phyloP scores from a whole-genome alignment of 2,888 invertebrate genomes.

The Zygogramma bicolorata region DNA sequence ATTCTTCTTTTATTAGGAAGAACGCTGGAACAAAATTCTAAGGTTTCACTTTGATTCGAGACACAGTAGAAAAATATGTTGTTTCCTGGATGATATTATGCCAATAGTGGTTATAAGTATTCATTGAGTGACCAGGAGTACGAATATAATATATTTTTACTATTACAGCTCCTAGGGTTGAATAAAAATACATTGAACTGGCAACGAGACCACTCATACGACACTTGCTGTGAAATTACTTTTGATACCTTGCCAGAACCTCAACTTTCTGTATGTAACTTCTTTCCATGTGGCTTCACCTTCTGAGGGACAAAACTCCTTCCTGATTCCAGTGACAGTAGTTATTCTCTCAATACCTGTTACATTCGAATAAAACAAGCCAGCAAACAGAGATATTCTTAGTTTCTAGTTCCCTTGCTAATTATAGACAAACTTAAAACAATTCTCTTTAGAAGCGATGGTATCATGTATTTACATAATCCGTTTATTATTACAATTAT shows the following conservation, averaged over 20 bases:
- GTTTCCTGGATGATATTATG: background rate
- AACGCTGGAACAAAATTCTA: background rate
- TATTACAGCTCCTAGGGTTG: too few relatives aligned
- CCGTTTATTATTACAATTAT: conserved; percentile 12
- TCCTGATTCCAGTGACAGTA: too few relatives aligned
- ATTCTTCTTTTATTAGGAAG: background rate
- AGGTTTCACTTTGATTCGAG: background rate
- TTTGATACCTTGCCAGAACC: too few relatives aligned
- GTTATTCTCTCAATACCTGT: background rate
- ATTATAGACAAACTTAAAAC: conserved; percentile 30
- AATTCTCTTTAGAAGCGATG: conserved; percentile 17
- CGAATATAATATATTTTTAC: background rate
- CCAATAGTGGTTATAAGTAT: too few relatives aligned
- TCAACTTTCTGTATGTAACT: too few relatives aligned
- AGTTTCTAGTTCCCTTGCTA: conserved; percentile 27
- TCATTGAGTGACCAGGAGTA: too few relatives aligned
- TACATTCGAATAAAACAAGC: background rate
- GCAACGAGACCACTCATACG: too few relatives aligned
- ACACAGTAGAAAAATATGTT: background rate
- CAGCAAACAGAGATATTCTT: conserved; percentile 24
- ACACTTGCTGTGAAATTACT: too few relatives aligned
- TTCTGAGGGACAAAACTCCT: too few relatives aligned
- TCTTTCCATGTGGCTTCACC: too few relatives aligned
- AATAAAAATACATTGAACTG: too few relatives aligned
- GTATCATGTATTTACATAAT: conserved; percentile 14